A percentile compares a stretch with the other conserved stretches of the same genome.
These are phyloP conservation scores for Ophion ellenae DNA, from an alignment of 2,888 invertebrate species.

Conservation along the genomic window DNA sequence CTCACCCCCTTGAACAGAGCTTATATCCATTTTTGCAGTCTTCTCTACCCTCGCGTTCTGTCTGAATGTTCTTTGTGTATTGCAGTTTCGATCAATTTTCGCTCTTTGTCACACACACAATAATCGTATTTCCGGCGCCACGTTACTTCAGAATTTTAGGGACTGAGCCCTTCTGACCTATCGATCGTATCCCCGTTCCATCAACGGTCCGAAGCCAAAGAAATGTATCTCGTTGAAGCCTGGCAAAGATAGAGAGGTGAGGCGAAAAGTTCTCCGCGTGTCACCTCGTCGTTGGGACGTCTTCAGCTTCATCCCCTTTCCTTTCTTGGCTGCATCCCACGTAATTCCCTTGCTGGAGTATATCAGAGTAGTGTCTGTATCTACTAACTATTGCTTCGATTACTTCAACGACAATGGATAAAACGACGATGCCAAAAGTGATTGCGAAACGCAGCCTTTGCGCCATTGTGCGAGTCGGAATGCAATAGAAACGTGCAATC, in stretches of 20 bases:
- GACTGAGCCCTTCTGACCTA: slow-evolving; percentile 5
- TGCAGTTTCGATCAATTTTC: not conserved
- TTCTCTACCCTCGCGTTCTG: slow-evolving; percentile 11
- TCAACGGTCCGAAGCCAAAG: slow-evolving; percentile 44
- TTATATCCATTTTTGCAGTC: slow-evolving; percentile 29
- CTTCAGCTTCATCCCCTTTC: slow-evolving; percentile 10
- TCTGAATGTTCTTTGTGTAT: slow-evolving; percentile 10
- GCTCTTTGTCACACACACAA: not conserved
- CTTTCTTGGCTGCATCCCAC: not conserved
- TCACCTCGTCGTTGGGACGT: not conserved
- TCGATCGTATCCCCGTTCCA: slow-evolving; percentile 1
- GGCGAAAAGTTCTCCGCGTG: slow-evolving; percentile 24
- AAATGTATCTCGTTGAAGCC: slow-evolving; percentile 34
- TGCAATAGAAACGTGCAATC: slow-evolving; percentile 11
- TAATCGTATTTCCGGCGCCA: no score
- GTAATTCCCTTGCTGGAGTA: not conserved
- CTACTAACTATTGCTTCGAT: not conserved
- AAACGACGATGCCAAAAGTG: not conserved
- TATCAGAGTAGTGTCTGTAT: not conserved
- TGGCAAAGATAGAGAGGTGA: slow-evolving; percentile 40
- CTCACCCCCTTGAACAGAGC: slow-evolving; percentile 55
- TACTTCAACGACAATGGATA: not conserved
- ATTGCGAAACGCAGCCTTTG: not conserved
- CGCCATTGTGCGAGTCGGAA: not conserved
- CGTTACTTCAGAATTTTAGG: no score